phyloP scores from a whole-genome alignment of 2,888 invertebrate species.

The Tortrix viridana region DNA sequence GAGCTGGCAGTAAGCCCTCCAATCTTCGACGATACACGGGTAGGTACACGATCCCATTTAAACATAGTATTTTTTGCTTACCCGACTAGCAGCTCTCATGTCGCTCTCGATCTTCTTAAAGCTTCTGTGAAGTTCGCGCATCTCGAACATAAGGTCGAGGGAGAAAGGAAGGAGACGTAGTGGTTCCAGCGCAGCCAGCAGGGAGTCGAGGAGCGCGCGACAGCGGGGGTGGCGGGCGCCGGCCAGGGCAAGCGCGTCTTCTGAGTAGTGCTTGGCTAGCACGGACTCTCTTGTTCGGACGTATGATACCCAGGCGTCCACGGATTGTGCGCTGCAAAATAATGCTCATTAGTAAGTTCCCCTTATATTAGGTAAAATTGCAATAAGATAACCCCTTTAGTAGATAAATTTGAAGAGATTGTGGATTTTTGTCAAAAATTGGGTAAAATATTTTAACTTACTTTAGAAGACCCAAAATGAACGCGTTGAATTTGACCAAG shows the following conservation, averaged over 20 bases:
- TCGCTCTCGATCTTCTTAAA: slow-evolving; percentile 87
- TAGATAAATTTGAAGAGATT: too few species aligned
- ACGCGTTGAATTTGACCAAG: slow-evolving; percentile 94
- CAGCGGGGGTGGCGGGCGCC: slow-evolving; percentile 83
- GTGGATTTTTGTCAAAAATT: not conserved
- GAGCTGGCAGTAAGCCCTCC: too few species aligned
- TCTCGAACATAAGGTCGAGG: slow-evolving; percentile 91
- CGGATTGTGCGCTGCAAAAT: slow-evolving; percentile 87
- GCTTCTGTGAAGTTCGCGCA: slow-evolving; percentile 89
- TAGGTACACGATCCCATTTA: too few species aligned
- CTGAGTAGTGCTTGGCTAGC: slow-evolving; percentile 90
- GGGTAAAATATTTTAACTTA: slow-evolving; percentile 70
- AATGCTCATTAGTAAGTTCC: too few species aligned
- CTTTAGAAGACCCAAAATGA: slow-evolving; percentile 94
- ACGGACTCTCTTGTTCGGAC: slow-evolving; percentile 92
- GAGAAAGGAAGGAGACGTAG: slow-evolving; percentile 92
- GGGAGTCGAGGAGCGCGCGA: slow-evolving; percentile 87
- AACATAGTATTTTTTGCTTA: slow-evolving; percentile 49
- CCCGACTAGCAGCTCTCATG: slow-evolving; percentile 80
- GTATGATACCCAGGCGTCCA: slow-evolving; percentile 96
- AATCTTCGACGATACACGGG: too few species aligned
- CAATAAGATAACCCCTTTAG: too few species aligned
- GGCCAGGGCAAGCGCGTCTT: slow-evolving; percentile 89
- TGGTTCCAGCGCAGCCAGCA: slow-evolving; percentile 91
- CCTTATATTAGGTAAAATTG: too few species aligned